Percentiles rank a stretch among this genome's conserved stretches.
These are phyloP conservation scores for Parapristionchus giblindavisi DNA, from an alignment of 2,888 invertebrate species.

Conservation along the genomic window DNA sequence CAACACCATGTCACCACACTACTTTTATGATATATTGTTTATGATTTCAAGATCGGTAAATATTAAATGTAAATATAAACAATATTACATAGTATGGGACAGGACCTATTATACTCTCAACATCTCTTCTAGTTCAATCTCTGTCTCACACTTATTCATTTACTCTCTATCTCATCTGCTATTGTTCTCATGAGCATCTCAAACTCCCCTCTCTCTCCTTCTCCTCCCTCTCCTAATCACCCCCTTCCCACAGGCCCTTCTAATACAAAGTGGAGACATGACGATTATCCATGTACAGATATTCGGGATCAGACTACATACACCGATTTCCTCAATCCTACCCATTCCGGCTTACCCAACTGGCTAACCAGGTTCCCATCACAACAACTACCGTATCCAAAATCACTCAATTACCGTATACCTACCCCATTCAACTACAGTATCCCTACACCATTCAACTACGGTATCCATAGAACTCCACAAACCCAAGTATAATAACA, in stretches of 20 bases:
- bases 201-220: not conserved
- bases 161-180: not conserved
- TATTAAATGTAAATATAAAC: not conserved
- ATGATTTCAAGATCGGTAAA: not conserved
- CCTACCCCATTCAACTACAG: not conserved
- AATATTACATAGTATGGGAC: not conserved
- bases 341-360: not conserved
- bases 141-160: not conserved
- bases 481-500: not conserved
- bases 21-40: not conserved
- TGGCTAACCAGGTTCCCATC: not conserved
- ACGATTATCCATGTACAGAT: not conserved
- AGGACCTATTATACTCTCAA: not conserved
- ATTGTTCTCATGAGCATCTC: constrained; percentile 9
- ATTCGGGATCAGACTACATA: constrained; percentile 3
- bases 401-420: not conserved
- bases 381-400: not conserved
- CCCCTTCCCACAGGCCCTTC: not conserved
- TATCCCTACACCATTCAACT: not conserved
- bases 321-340: not conserved
- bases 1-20: too few relatives aligned
- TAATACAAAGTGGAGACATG: not conserved
- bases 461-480: not conserved
- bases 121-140: not conserved
- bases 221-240: not conserved